Base-by-base conservation (phyloP, 2,113 vertebrate species). In the Hyla sarda region DNA sequence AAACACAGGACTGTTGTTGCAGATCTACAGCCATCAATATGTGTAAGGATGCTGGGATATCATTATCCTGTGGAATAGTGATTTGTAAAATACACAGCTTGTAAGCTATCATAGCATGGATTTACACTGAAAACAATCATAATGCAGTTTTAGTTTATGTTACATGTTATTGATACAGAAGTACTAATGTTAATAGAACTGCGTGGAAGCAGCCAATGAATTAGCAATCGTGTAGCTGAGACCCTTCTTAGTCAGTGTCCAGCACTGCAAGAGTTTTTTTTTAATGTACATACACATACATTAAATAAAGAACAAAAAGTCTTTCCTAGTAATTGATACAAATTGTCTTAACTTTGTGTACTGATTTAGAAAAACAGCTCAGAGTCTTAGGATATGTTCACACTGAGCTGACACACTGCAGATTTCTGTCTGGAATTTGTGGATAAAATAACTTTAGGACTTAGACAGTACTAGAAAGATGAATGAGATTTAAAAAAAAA, bases 231-330 rank as follows among this genome's bases (percentile, higher is more conserved):
- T 47, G n/a, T 47, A 62, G 34, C 82, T 58, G 8, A 86, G 56
- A 32, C 54, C 50, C 17, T 62, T 47, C 17, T 16, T 30, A 7
- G 12, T 82, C 78, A 87, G 77, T 87, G 85, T 73, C 85, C 85
- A 60, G 84, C 85, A 74, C 85, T 74, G 67, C 48, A 11, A 81
- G 65, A 73, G 37, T 77, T 81, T 73, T 73, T 45, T 69, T 34
- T 19, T n/a, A 28, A 17, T 65, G 14, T 74, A 60, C 11, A 83
- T 14, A 83, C 10, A 73, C 48, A 37, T 50, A 84, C 32, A 60
- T 74, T 82, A 82, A 67, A 71, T 71, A 45, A 65, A 28, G 69
- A 48, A 52, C 8, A 28, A 52, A 50, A 34, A 32, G 5, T 80
- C 23, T 62, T 23, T 25, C 48, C 52, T 32, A 28, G 47, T 52